Evolutionary conservation across 2,888 invertebrate species (phyloP), one percentile per base, ranked within the genome.

Genomic region (Microctonus aethiopoides): DNA sequence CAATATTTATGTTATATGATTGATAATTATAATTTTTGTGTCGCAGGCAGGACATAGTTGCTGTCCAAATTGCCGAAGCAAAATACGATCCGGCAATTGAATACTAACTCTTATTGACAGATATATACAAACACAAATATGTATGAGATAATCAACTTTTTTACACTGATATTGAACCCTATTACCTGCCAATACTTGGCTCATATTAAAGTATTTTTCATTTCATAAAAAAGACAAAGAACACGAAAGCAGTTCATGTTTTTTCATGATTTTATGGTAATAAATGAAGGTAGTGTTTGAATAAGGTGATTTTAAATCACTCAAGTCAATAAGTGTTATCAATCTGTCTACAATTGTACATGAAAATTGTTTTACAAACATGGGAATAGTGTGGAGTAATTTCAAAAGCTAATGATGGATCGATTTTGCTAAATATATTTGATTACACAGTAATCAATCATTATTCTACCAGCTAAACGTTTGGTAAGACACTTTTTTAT

Each of bases 31-130:
- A n/a, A 13, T 63, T 65, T 62, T 59, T 61, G 20, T 60, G 7
- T 67, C 71, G 6, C 74, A 78, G 78, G 70, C 71, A 16, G 46
- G 74, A 16, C 71, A 74, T n/a, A 67, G 75, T 24, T 59, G 39
- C 3, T 78, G 78, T 57, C 78, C 78, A 9, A 75, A 72, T 36
- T 78, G 78, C 66, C 74, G 78, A 16, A 65, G 67, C 11, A 66
- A 11, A 29, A 78, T 77, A 56, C 39, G 62, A 39, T 24, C 32
- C 46, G 16, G 59, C 4, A 20, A 41, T 69, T 69, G 57, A 63
- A 67, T 22, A 26, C 9, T 32, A 46, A 46, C 6, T 20, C 46
- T 16, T 16, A 16, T 46, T 46, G 16, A 16, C 16, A 16, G 16
- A 6, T 54, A 32, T 10, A 20, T 54, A 36, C 6, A 9, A 20